Evolutionary conservation across 2,797 vertebrate species (phyloP).

Genomic region (Lycodopsis pacificus): DNA sequence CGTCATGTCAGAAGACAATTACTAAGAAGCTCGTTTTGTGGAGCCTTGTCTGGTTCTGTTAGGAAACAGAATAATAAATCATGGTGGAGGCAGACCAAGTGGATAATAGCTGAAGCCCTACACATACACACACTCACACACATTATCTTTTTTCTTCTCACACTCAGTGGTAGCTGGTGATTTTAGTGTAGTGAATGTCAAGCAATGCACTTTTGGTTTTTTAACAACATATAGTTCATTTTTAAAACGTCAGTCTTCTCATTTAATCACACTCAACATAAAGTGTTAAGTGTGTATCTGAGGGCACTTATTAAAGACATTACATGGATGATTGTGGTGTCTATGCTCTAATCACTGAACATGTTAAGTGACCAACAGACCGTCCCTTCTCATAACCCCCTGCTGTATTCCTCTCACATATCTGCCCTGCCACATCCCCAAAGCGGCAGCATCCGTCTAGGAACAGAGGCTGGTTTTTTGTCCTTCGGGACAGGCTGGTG

Average conservation of each 20-base stretch:
- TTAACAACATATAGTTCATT: not conserved
- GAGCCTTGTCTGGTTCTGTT: constrained; percentile 55
- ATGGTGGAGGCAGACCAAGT: constrained; percentile 38
- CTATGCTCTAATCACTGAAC: constrained; percentile 32
- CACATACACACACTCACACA: not conserved
- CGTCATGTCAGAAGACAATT: constrained; percentile 50
- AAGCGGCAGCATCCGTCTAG: constrained; percentile 49
- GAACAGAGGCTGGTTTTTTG: constrained; percentile 66
- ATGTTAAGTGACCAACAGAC: constrained; percentile 43
- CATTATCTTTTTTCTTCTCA: not conserved
- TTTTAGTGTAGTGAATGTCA: not conserved
- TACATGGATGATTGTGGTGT: constrained; percentile 5
- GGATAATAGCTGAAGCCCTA: constrained; percentile 53
- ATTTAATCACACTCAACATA: not conserved
- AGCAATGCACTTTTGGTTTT: not conserved
- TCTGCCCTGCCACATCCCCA: constrained; percentile 53
- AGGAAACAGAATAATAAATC: constrained; percentile 53
- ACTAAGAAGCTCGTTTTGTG: constrained; percentile 46
- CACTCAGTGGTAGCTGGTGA: not conserved
- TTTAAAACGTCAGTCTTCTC: not conserved
- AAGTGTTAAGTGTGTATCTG: not conserved
- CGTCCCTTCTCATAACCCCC: constrained; percentile 22
- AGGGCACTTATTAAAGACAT: not conserved
- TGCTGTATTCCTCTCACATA: constrained; percentile 31
- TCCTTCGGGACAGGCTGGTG: constrained; percentile 79